Conservation (phyloP, 2,797 vertebrate genomes). For the Neosalanx taihuensis region DNA sequence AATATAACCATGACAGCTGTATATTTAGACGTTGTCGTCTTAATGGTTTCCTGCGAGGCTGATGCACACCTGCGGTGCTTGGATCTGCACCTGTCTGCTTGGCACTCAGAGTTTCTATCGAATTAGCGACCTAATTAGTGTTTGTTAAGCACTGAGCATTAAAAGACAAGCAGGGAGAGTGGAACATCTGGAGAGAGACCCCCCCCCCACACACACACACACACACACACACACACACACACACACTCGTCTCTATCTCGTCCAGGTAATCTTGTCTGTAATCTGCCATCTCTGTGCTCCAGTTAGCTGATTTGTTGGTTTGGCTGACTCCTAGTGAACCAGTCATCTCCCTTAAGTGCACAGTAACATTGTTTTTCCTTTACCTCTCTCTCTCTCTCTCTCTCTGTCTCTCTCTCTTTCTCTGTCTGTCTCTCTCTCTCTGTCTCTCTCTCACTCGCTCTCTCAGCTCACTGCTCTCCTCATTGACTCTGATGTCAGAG, state of each 20-base stretch:
- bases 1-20: neutral
- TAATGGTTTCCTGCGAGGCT: too few relatives aligned
- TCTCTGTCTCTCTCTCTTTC: neutral
- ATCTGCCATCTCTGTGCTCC: neutral
- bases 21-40: too few relatives aligned
- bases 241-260: neutral
- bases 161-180: neutral
- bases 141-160: neutral
- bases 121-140: slow-evolving; percentile 3
- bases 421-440: too few relatives aligned
- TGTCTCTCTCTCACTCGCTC: too few relatives aligned
- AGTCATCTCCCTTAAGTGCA: slow-evolving; percentile 19
- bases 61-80: neutral
- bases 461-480: neutral
- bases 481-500: slow-evolving; percentile 22
- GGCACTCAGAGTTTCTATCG: neutral
- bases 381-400: neutral
- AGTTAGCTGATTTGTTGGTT: neutral
- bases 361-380: neutral
- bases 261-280: neutral
- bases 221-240: too few relatives aligned
- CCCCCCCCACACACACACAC: too few relatives aligned
- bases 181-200: neutral
- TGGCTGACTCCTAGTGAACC: neutral
- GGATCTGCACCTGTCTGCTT: neutral